Evolutionary conservation across 1,140 invertebrate genomes (phyloP).

Genomic region (Cephus cinctus): DNA sequence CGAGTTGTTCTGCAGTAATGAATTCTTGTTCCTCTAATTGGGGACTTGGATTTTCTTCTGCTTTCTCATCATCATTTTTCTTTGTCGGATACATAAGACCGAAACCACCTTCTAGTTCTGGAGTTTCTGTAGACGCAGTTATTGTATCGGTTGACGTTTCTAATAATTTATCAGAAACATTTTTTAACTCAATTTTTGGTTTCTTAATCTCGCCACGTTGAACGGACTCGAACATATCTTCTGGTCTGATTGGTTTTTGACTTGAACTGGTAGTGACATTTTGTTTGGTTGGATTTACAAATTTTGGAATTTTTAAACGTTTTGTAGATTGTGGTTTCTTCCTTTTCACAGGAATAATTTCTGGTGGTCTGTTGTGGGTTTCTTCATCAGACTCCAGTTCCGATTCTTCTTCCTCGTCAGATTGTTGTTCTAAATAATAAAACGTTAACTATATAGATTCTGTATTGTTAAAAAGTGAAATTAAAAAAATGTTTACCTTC

Average conservation of each 20-base stretch:
- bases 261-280: constrained; percentile 31
- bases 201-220: constrained; percentile 55
- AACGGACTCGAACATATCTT: constrained; percentile 66
- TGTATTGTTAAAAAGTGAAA: not conserved
- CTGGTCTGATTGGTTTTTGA: constrained; percentile 55
- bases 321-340: constrained; percentile 58
- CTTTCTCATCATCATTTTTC: constrained; percentile 41
- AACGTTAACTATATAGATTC: not conserved
- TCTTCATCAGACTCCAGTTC: constrained; percentile 77
- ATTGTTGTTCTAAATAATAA: constrained; percentile 14
- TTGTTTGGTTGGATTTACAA: constrained; percentile 56
- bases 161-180: constrained; percentile 45
- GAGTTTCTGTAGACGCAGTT: constrained; percentile 10
- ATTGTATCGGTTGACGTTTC: constrained; percentile 17
- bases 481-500: not conserved
- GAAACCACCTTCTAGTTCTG: constrained; percentile 46
- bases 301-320: constrained; percentile 65
- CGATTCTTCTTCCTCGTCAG: constrained; percentile 63
- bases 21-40: constrained; percentile 54
- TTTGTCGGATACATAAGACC: constrained; percentile 53
- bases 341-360: constrained; percentile 60
- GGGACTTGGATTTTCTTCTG: constrained; percentile 36
- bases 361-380: constrained; percentile 34
- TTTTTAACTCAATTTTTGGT: constrained; percentile 67
- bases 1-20: constrained; percentile 68